These are phyloP conservation scores for Mormyrus iriodes DNA, from an alignment of 2,113 vertebrate species.

Conservation along the genomic window DNA sequence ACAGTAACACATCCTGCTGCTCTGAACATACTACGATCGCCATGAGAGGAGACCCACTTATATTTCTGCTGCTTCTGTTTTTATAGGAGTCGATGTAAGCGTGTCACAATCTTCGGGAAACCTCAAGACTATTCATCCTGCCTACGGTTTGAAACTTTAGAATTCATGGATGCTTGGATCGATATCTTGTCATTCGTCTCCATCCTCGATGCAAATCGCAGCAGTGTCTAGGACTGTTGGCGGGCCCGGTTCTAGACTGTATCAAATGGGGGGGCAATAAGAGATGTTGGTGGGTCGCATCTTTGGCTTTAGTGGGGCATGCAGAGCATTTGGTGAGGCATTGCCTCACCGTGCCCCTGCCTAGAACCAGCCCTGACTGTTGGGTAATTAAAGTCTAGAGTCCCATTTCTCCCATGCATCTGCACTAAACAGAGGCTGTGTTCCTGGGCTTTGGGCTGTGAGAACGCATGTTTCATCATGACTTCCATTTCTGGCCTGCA, in stretches of 20 bases:
- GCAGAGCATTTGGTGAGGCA: too few relatives aligned
- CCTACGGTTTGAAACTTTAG: neutral
- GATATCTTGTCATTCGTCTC: neutral
- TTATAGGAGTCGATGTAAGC: neutral
- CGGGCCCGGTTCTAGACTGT: too few relatives aligned
- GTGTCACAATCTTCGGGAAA: neutral
- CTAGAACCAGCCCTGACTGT: too few relatives aligned
- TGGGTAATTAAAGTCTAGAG: neutral
- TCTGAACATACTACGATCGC: neutral
- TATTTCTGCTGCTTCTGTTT: neutral
- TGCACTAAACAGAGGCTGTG: neutral
- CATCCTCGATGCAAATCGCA: neutral
- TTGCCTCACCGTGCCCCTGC: too few relatives aligned
- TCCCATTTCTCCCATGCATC: neutral
- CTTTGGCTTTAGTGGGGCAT: too few relatives aligned
- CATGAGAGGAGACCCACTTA: neutral
- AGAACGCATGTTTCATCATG: neutral
- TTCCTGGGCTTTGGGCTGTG: too few relatives aligned
- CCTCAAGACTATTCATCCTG: neutral
- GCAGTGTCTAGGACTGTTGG: neutral
- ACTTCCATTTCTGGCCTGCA: neutral
- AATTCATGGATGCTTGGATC: too few relatives aligned
- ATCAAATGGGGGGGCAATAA: too few relatives aligned
- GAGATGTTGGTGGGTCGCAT: too few relatives aligned
- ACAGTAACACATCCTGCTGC: neutral